Conservation (phyloP, 2,888 invertebrate genomes). For the Drosophila ustulata region DNA sequence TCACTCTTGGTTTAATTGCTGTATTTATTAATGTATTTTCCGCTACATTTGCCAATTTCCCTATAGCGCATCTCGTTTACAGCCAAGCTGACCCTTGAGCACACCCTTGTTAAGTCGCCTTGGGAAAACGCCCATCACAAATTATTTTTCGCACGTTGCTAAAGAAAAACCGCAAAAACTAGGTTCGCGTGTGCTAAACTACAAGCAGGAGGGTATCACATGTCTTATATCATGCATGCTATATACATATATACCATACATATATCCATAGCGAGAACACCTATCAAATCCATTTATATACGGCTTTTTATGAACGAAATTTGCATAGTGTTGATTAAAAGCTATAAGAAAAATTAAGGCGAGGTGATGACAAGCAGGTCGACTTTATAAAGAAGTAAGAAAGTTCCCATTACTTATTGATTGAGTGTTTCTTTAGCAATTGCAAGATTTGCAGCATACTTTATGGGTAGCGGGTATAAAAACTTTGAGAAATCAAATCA, state of each 20-base stretch:
- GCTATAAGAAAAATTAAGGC: slow-evolving; percentile 16
- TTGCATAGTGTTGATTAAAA: slow-evolving; percentile 53
- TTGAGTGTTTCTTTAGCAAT: too few species aligned
- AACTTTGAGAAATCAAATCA: too few species aligned
- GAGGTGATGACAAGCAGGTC: slow-evolving; percentile 20
- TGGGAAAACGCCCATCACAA: slow-evolving; percentile 31
- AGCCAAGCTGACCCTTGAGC: slow-evolving; percentile 15
- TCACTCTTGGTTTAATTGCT: too few species aligned
- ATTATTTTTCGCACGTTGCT: slow-evolving; percentile 34
- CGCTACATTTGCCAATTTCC: background rate
- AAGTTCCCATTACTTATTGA: too few species aligned
- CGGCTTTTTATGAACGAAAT: slow-evolving; percentile 47
- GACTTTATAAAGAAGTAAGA: background rate
- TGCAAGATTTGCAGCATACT: too few species aligned
- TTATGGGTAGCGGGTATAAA: too few species aligned
- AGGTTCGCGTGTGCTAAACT: slow-evolving; percentile 42
- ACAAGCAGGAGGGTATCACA: slow-evolving; percentile 34
- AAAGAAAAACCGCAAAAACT: slow-evolving; percentile 46
- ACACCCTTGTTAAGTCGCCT: slow-evolving; percentile 31
- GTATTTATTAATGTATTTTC: background rate
- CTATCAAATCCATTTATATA: slow-evolving; percentile 29
- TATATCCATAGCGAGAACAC: too few species aligned
- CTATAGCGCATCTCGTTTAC: slow-evolving; percentile 21
- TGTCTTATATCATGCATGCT: slow-evolving; percentile 20
- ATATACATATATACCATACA: slow-evolving; percentile 8